phyloP scores from a whole-genome alignment of 2,888 invertebrate species.

The Halictus ligatus region DNA sequence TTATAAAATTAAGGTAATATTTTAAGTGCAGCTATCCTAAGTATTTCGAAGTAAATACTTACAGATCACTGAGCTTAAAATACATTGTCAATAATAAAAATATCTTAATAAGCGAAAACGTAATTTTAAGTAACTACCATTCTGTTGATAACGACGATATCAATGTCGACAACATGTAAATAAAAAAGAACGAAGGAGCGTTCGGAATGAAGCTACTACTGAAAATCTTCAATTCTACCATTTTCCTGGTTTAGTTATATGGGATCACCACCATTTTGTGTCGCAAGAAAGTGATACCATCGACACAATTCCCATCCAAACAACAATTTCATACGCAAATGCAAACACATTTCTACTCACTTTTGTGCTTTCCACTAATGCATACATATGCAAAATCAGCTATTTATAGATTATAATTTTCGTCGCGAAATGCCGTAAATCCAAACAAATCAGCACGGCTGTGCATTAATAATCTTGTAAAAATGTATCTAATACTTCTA shows the following conservation, averaged over 20 bases:
- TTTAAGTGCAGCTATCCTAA: not conserved
- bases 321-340: not conserved
- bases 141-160: not conserved
- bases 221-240: not conserved
- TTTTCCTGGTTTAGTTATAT: not conserved
- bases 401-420: too few relatives aligned
- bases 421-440: too few relatives aligned
- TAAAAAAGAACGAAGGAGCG: not conserved
- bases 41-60: not conserved
- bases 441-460: too few relatives aligned
- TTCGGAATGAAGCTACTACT: not conserved
- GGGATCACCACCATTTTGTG: not conserved
- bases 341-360: not conserved
- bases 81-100: slow-evolving; percentile 2
- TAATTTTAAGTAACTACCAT: not conserved
- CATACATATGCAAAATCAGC: too few relatives aligned
- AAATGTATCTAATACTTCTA: too few relatives aligned
- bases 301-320: not conserved
- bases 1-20: not conserved
- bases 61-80: not conserved
- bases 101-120: not conserved
- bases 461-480: too few relatives aligned
- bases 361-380: not conserved
- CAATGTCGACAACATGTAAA: not conserved
- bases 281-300: not conserved